phyloP scores from a whole-genome alignment of 1,140 invertebrate species.

The Drosophila suzukii region DNA sequence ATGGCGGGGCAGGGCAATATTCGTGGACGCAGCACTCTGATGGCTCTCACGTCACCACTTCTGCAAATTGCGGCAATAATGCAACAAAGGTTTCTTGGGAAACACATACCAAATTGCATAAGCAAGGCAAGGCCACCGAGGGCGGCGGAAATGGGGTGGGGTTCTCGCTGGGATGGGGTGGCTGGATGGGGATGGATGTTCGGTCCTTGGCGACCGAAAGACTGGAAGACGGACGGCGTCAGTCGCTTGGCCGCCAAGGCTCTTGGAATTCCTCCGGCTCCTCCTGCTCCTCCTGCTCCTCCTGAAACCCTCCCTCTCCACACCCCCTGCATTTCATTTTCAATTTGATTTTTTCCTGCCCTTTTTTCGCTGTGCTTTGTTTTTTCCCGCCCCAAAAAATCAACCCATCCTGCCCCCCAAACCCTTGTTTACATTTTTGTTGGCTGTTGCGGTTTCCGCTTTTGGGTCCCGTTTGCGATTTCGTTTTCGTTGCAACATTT shows the following conservation, averaged over 20 bases:
- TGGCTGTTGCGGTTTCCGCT: slow-evolving; percentile 76
- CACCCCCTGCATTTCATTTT: slow-evolving; percentile 61
- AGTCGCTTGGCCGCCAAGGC: slow-evolving; percentile 60
- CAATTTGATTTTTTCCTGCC: slow-evolving; percentile 38
- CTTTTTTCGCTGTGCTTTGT: slow-evolving; percentile 8
- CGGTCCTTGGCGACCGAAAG: slow-evolving; percentile 21
- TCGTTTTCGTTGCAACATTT: slow-evolving; percentile 68
- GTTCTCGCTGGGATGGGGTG: no score
- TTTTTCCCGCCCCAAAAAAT: not conserved
- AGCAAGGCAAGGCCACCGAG: slow-evolving; percentile 32
- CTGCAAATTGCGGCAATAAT: slow-evolving; percentile 81
- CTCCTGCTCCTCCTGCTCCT: no score
- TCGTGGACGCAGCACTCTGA: slow-evolving; percentile 76
- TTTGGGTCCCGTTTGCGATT: slow-evolving; percentile 37
- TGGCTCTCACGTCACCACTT: slow-evolving; percentile 81
- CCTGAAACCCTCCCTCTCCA: not conserved
- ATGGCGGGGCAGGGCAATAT: slow-evolving; percentile 52
- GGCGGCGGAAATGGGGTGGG: not conserved
- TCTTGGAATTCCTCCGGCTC: not conserved
- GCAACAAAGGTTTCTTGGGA: slow-evolving; percentile 82
- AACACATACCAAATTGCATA: slow-evolving; percentile 81
- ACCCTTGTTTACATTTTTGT: slow-evolving; percentile 66
- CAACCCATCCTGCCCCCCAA: not conserved
- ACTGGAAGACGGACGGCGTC: slow-evolving; percentile 62
- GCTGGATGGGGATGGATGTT: slow-evolving; percentile 27